phyloP scores from a whole-genome alignment of 1,140 invertebrate genomes.

The Archegozetes longisetosus region DNA sequence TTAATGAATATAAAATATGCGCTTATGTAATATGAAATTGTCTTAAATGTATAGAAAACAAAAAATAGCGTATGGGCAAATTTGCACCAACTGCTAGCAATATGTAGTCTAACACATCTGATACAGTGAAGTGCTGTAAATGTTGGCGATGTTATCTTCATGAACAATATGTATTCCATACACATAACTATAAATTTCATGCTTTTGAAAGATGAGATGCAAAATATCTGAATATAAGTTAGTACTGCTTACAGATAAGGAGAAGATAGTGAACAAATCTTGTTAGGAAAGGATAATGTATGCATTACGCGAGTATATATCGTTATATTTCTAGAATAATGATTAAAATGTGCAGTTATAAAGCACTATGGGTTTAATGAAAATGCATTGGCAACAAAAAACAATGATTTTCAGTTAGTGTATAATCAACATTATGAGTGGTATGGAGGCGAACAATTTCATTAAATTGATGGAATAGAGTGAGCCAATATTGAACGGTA shows the following conservation, averaged over 20 bases:
- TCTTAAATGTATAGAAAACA: too few relatives aligned
- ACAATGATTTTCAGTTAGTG: neutral
- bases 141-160: too few relatives aligned
- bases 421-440: neutral
- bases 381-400: neutral
- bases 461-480: neutral
- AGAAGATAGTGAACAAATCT: neutral
- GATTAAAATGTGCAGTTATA: neutral
- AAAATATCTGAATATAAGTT: neutral
- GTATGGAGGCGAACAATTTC: neutral
- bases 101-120: too few relatives aligned
- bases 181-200: neutral
- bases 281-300: neutral
- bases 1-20: too few relatives aligned
- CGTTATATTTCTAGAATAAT: neutral
- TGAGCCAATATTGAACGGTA: neutral
- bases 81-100: too few relatives aligned
- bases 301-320: neutral
- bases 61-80: too few relatives aligned
- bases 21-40: too few relatives aligned
- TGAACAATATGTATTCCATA: too few relatives aligned
- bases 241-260: neutral
- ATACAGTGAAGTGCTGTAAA: too few relatives aligned
- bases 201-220: neutral
- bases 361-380: neutral